Percentiles rank a stretch among this genome's conserved stretches.
Conservation (phyloP, 2,888 invertebrate genomes). For the Euclidia mi region DNA sequence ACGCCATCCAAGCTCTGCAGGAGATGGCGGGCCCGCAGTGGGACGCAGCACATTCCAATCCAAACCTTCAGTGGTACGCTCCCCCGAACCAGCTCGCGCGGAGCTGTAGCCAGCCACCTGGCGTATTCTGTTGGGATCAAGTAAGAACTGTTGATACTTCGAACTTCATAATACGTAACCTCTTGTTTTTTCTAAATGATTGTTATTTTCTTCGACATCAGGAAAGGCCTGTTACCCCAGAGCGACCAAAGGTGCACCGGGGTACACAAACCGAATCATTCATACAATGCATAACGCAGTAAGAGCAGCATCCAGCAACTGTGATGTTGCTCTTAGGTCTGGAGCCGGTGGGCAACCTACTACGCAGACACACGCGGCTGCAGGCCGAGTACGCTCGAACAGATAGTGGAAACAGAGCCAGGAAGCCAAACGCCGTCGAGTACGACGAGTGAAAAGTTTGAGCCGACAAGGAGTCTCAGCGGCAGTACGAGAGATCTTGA, state of each 20-base stretch:
- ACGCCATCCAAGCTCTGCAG: slow-evolving; percentile 95
- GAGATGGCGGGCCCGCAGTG: slow-evolving; percentile 93
- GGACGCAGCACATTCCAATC: slow-evolving; percentile 95
- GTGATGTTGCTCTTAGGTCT: slow-evolving; percentile 93
- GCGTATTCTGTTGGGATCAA: slow-evolving; percentile 94
- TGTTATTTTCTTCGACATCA: too few species aligned
- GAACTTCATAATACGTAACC: neutral
- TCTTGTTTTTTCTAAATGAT: too few species aligned
- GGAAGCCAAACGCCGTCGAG: slow-evolving; percentile 86
- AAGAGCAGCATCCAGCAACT: slow-evolving; percentile 92
- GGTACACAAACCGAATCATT: slow-evolving; percentile 92
- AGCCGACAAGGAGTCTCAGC: slow-evolving; percentile 71
- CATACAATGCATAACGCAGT: slow-evolving; percentile 90
- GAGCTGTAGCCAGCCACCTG: slow-evolving; percentile 96
- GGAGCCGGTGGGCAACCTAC: slow-evolving; percentile 90
- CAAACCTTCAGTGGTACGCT: slow-evolving; percentile 92
- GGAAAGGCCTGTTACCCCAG: slow-evolving; percentile 80
- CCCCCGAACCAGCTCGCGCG: slow-evolving; percentile 91
- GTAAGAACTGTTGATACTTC: slow-evolving; percentile 56
- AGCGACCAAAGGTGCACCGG: slow-evolving; percentile 77
- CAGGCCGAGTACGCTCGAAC: slow-evolving; percentile 81
- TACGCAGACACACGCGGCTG: slow-evolving; percentile 76
- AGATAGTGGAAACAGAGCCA: slow-evolving; percentile 83
- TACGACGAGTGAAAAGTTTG: slow-evolving; percentile 78
- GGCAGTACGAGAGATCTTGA: slow-evolving; percentile 77